Evolutionary conservation across 2,888 invertebrate genomes (phyloP), one percentile per base, ranked within the genome.

Genomic region (Tortrix viridana): DNA sequence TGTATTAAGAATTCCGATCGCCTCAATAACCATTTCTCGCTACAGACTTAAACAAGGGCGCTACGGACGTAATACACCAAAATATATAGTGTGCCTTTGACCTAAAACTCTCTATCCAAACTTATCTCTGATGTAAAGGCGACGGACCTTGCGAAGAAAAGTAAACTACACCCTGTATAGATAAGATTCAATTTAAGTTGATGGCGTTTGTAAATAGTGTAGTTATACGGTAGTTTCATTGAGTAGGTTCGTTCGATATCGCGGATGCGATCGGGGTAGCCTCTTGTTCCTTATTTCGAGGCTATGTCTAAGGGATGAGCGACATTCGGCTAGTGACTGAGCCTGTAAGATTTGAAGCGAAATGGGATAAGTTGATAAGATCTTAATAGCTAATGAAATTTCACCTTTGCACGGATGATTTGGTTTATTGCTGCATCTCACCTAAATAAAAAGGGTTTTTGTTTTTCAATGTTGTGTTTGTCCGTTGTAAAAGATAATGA

Each of bases 71-170:
- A 65, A 69, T 68, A 65, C 67, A 66, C 64, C 56, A 64, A 52
- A 63, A 63, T 53, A 63, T 50, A 58, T 59, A 58, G 49, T 22
- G 46, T 56, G 50, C 59, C 74, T 76, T 69, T 73, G 85, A 88
- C 86, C 88, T 86, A 85, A 89, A 86, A 85, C 84, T 75, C 75
- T 74, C 74, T 80, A 85, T 84, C 81, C 77, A 75, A 82, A 85
- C 77, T 86, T 88, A 88, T 88, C 84, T 87, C 57, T 68, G 80
- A 83, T 80, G 81, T 75, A 77, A 78, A 76, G 74, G 60, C 73
- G 62, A 67, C 72, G 49, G 32, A 38, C 54, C 57, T 61, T 3
- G 2, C 49, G 65, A 58, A 76, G 23, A 12, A 44, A 74, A 74
- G 54, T 72, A 62, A 66, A 73, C 70, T 69, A 76, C 72, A 65